Conservation (phyloP, 2,113 vertebrate genomes). For the Gymnogyps californianus region DNA sequence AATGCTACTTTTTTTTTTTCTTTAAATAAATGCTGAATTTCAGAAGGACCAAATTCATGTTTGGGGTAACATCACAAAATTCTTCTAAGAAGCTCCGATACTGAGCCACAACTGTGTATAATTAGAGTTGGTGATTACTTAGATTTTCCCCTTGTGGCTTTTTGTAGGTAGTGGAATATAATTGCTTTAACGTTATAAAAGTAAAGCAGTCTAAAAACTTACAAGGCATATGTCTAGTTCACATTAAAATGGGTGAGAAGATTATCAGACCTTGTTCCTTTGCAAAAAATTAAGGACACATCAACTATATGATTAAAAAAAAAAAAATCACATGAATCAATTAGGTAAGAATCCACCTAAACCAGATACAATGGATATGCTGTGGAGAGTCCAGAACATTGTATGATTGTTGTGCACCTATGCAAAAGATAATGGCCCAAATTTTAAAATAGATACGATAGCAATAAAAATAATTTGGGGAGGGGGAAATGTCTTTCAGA, state of each 20-base stretch:
- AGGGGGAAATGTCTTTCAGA: not conserved
- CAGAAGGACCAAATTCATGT: not conserved
- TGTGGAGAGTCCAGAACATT: not conserved
- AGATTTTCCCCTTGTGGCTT: slow-evolving; percentile 24
- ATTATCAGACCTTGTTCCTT: not conserved
- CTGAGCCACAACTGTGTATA: not conserved
- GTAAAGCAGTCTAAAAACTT: not conserved
- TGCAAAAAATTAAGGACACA: not conserved
- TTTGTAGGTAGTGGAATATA: slow-evolving; percentile 3
- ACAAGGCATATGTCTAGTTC: not conserved
- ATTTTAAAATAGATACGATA: not conserved
- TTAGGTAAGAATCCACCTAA: not conserved
- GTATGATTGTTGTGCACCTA: not conserved
- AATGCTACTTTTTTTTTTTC: not conserved
- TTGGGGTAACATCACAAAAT: not conserved
- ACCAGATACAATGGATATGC: not conserved
- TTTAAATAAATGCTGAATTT: not conserved
- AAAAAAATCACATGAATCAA: not conserved
- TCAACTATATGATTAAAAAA: not conserved
- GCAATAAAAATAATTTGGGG: not conserved
- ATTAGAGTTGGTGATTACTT: slow-evolving; percentile 23
- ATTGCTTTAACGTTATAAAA: slow-evolving; percentile 11
- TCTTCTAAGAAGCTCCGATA: not conserved
- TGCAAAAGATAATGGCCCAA: not conserved
- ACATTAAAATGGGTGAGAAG: not conserved